A percentile compares a stretch with the other conserved stretches of the same genome.
These are phyloP conservation scores for Apomyelois bistriatella DNA, from an alignment of 2,888 invertebrate genomes.

Conservation along the genomic window DNA sequence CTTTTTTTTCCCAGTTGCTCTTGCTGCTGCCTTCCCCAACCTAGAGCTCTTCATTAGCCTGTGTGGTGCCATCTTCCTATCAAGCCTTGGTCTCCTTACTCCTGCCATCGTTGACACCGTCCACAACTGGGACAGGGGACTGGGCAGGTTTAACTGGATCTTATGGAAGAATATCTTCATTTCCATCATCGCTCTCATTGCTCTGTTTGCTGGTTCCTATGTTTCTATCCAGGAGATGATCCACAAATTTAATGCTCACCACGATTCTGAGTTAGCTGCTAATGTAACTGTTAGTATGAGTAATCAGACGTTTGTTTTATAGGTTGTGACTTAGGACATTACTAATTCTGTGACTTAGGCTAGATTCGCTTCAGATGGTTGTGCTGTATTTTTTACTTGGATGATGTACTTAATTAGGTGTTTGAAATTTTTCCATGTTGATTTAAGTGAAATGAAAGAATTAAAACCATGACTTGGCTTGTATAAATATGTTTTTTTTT, in stretches of 20 bases:
- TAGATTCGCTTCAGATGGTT: background rate
- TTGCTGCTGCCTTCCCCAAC: constrained; percentile 90
- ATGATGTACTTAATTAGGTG: background rate
- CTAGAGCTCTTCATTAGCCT: constrained; percentile 92
- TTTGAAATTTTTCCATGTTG: too few relatives aligned
- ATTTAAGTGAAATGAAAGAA: too few relatives aligned
- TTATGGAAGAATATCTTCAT: constrained; percentile 83
- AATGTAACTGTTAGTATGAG: constrained; percentile 20
- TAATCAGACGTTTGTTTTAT: constrained; percentile 19
- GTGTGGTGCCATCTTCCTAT: constrained; percentile 89
- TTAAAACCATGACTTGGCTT: too few relatives aligned
- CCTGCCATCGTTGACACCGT: constrained; percentile 88
- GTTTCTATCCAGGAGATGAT: constrained; percentile 58
- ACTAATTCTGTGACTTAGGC: background rate
- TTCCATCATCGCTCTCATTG: constrained; percentile 51
- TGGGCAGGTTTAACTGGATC: constrained; percentile 84
- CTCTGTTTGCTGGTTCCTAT: constrained; percentile 64
- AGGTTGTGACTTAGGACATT: background rate
- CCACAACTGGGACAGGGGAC: constrained; percentile 81
- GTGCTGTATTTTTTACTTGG: background rate
- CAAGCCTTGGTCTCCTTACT: constrained; percentile 85
- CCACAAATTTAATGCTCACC: constrained; percentile 37
- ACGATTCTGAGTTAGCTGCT: constrained; percentile 11
- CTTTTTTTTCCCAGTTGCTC: constrained; percentile 75
- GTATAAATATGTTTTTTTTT: too few relatives aligned